Evolutionary conservation across 1,140 invertebrate species (phyloP).

Genomic region (Argopecten irradians): DNA sequence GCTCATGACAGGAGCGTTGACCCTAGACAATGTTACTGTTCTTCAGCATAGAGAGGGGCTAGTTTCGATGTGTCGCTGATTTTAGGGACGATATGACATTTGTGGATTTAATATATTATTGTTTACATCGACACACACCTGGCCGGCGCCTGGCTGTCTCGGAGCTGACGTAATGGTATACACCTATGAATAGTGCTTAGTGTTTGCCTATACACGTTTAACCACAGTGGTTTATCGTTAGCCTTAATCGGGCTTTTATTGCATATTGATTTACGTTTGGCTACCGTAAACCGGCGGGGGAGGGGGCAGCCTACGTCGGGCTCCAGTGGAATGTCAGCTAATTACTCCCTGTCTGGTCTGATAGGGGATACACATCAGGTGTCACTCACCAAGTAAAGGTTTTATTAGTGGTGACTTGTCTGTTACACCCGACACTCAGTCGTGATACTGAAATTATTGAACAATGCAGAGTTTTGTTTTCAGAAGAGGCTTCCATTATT

Average conservation of each 20-base stretch:
- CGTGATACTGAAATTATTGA: background rate
- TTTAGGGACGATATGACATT: slow-evolving; percentile 21
- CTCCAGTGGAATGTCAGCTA: background rate
- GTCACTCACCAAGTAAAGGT: background rate
- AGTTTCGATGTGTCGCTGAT: slow-evolving; percentile 10
- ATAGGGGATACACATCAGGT: background rate
- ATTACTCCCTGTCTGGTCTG: background rate
- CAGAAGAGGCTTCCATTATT: background rate
- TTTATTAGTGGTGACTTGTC: background rate
- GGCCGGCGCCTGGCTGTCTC: slow-evolving; percentile 1
- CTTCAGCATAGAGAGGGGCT: slow-evolving; percentile 6
- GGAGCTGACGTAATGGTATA: background rate
- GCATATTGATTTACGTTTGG: background rate
- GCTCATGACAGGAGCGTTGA: background rate
- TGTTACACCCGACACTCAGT: background rate
- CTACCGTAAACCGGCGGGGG: slow-evolving; percentile 10
- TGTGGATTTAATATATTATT: slow-evolving; percentile 9
- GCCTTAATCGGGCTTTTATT: background rate
- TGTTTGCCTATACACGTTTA: background rate
- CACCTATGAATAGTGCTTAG: background rate
- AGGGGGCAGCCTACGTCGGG: background rate
- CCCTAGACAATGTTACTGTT: slow-evolving; percentile 16
- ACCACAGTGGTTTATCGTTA: background rate
- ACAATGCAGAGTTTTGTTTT: background rate
- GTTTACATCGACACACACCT: background rate